These are phyloP conservation scores for Lanius ludovicianus DNA, from an alignment of 2,113 vertebrate species.

Conservation along the genomic window DNA sequence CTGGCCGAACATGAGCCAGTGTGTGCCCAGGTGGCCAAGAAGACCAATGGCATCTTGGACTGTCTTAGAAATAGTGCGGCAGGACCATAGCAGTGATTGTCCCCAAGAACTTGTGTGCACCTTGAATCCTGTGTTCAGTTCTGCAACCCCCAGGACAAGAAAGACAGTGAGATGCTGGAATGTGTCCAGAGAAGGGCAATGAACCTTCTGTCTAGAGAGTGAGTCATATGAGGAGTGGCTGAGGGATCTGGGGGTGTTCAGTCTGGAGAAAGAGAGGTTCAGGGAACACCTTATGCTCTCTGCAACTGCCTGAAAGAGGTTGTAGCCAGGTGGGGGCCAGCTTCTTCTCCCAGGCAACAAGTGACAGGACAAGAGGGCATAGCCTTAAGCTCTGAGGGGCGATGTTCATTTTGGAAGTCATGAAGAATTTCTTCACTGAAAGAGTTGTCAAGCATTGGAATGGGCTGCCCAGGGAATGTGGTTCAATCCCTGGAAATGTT, in stretches of 20 bases:
- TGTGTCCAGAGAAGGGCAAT: not conserved
- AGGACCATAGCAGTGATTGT: not conserved
- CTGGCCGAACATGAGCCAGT: not conserved
- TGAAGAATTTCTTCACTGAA: not conserved
- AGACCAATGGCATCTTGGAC: not conserved
- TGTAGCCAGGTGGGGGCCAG: not conserved
- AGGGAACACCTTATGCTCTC: not conserved
- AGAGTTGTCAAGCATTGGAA: not conserved
- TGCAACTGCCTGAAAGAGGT: not conserved
- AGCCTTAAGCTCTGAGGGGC: not conserved
- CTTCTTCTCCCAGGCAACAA: not conserved
- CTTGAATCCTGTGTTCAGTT: not conserved
- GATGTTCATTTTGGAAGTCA: not conserved
- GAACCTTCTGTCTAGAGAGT: not conserved
- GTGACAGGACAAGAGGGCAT: not conserved
- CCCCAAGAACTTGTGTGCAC: fast-evolving
- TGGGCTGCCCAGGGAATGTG: not conserved
- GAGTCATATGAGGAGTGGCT: not conserved
- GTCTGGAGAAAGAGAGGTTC: not conserved
- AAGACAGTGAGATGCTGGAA: not conserved
- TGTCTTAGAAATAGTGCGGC: not conserved
- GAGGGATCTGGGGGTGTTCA: not conserved
- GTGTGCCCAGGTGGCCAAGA: fast-evolving
- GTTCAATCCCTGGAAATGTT: not conserved
- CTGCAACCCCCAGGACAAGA: no score